Conservation (phyloP, 2,797 vertebrate species). For the Anguilla marmorata region DNA sequence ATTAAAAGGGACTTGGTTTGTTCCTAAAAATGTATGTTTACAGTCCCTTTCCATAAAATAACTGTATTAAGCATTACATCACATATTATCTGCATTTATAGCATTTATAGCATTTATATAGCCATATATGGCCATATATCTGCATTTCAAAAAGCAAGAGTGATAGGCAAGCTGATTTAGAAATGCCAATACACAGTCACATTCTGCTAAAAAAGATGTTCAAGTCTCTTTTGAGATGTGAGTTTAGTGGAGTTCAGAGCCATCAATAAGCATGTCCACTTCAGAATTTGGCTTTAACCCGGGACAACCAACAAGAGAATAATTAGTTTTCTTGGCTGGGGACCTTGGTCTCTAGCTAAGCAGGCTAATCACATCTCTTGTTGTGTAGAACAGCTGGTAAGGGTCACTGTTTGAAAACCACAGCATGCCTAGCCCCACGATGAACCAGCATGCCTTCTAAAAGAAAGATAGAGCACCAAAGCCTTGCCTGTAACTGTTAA, state of each 20-base stretch:
- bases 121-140: background rate
- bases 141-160: background rate
- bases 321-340: background rate
- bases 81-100: background rate
- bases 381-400: background rate
- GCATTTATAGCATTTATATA: background rate
- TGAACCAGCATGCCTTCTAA: background rate
- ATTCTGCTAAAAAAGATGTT: background rate
- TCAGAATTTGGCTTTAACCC: background rate
- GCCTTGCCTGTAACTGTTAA: background rate
- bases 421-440: background rate
- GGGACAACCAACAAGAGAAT: background rate
- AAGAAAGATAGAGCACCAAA: background rate
- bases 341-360: background rate
- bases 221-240: background rate
- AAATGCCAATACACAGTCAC: background rate
- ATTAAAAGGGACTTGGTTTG: background rate
- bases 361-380: slow-evolving; percentile 11
- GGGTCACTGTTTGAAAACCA: background rate
- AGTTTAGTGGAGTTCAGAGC: background rate
- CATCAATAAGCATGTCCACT: background rate
- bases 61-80: background rate
- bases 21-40: background rate
- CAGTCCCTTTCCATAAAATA: background rate
- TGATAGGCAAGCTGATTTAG: background rate